phyloP scores from a whole-genome alignment of 2,888 invertebrate species.

The Agriotes lineatus region DNA sequence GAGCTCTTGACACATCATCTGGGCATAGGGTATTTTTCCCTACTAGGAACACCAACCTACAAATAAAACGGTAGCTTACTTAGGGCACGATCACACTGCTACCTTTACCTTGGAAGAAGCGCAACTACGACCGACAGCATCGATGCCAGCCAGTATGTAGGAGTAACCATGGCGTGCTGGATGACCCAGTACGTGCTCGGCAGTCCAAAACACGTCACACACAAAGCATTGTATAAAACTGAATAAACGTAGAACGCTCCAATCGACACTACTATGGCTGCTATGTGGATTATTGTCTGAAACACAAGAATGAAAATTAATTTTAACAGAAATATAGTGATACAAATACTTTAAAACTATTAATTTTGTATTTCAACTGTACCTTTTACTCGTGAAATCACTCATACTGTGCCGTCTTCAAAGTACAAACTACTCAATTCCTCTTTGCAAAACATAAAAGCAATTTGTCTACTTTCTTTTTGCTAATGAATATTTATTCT shows the following conservation, averaged over 20 bases:
- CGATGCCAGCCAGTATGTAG: constrained; percentile 86
- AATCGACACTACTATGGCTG: constrained; percentile 83
- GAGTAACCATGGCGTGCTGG: constrained; percentile 79
- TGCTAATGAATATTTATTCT: too few species aligned
- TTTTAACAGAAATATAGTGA: too few species aligned
- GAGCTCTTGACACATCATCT: constrained; percentile 80
- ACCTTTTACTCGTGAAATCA: too few species aligned
- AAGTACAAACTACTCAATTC: too few species aligned
- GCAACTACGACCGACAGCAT: constrained; percentile 82
- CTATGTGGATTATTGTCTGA: constrained; percentile 87
- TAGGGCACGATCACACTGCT: too few species aligned
- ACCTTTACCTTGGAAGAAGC: constrained; percentile 81
- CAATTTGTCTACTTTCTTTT: too few species aligned
- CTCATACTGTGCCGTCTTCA: too few species aligned
- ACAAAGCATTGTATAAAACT: constrained; percentile 85
- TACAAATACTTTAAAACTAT: too few species aligned
- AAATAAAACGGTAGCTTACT: too few species aligned
- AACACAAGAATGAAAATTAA: too few species aligned
- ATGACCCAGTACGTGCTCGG: constrained; percentile 92
- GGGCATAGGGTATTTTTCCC: constrained; percentile 79
- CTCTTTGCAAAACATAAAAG: too few species aligned
- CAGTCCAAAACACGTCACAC: constrained; percentile 84
- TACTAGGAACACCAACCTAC: constrained; percentile 78
- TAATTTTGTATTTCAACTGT: too few species aligned
- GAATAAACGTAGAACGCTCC: constrained; percentile 86